These are phyloP conservation scores for Dufourea novaeangliae DNA, from an alignment of 1,140 invertebrate species.

Conservation along the genomic window DNA sequence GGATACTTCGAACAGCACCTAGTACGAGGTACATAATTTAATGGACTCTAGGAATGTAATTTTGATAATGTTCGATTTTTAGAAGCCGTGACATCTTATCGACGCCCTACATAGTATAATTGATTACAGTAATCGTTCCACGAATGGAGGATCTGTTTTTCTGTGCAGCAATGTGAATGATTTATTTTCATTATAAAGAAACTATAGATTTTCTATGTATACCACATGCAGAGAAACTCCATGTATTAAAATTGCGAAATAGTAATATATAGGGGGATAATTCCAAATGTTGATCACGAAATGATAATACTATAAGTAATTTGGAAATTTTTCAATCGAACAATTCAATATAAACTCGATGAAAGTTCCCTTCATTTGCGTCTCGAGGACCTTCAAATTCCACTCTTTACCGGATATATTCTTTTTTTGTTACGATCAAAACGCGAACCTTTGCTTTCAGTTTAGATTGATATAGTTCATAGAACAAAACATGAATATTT, in stretches of 20 bases:
- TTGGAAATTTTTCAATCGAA: conserved; percentile 10
- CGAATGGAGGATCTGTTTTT: background rate
- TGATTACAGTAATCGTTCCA: background rate
- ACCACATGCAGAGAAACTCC: too few relatives aligned
- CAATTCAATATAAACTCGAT: conserved; percentile 2
- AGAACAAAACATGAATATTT: conserved; percentile 37
- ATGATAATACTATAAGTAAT: background rate
- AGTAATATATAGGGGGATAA: too few relatives aligned
- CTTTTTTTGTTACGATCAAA: background rate
- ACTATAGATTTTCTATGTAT: too few relatives aligned
- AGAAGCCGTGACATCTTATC: background rate
- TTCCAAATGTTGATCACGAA: background rate
- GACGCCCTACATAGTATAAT: background rate
- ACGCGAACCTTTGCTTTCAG: background rate
- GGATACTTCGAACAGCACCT: too few relatives aligned
- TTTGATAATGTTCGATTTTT: background rate
- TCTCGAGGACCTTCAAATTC: background rate
- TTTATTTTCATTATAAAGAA: too few relatives aligned
- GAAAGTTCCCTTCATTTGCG: background rate
- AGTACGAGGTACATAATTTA: too few relatives aligned
- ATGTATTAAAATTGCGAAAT: too few relatives aligned
- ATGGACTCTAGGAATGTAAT: background rate
- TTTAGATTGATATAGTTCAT: background rate
- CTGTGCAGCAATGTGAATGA: background rate
- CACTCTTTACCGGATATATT: background rate